Conservation (phyloP, 1,140 invertebrate species). For the Lepidostoma basale region DNA sequence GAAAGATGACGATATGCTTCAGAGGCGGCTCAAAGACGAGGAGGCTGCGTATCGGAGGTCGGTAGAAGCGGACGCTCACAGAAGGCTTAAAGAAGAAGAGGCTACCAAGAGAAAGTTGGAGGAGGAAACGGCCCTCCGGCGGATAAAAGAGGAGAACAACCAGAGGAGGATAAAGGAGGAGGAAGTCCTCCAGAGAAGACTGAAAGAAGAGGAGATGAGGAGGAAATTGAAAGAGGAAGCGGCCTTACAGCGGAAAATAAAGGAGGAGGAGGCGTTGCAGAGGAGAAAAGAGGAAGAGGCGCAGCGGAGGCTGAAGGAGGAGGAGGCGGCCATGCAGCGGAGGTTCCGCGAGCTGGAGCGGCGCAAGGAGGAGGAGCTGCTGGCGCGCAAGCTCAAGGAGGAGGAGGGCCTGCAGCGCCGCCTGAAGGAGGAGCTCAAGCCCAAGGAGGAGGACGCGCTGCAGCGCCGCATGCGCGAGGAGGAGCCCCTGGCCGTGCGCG, state of each 20-base stretch:
- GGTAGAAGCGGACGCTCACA: slow-evolving; percentile 30
- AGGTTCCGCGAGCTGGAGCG: slow-evolving; percentile 4
- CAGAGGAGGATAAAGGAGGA: slow-evolving; percentile 14
- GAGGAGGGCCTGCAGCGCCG: slow-evolving; percentile 26
- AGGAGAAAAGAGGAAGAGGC: slow-evolving; percentile 38
- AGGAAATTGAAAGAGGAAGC: slow-evolving; percentile 33
- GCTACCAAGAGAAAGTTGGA: slow-evolving; percentile 2
- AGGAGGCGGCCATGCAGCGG: slow-evolving; percentile 23
- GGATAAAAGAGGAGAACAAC: slow-evolving; percentile 47
- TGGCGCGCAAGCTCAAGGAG: slow-evolving; percentile 29
- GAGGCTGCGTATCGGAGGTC: not conserved
- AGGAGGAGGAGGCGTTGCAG: slow-evolving; percentile 33
- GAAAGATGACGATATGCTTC: slow-evolving; percentile 39
- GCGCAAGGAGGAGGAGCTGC: slow-evolving; percentile 35
- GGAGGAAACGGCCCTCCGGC: slow-evolving; percentile 6
- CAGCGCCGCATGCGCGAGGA: slow-evolving; percentile 37
- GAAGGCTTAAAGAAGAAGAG: slow-evolving; percentile 6
- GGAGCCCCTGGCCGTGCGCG: slow-evolving; percentile 40
- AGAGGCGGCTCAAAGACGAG: slow-evolving; percentile 34
- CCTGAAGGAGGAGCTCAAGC: slow-evolving; percentile 35
- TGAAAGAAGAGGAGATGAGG: slow-evolving; percentile 38
- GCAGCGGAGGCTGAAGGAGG: slow-evolving; percentile 22
- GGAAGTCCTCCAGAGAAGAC: slow-evolving; percentile 22
- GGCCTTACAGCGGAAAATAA: slow-evolving; percentile 27
- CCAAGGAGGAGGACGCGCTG: slow-evolving; percentile 33